Percentiles rank a stretch among this genome's conserved stretches.
phyloP scores from a whole-genome alignment of 2,113 vertebrate genomes.

The Patagioenas fasciata region DNA sequence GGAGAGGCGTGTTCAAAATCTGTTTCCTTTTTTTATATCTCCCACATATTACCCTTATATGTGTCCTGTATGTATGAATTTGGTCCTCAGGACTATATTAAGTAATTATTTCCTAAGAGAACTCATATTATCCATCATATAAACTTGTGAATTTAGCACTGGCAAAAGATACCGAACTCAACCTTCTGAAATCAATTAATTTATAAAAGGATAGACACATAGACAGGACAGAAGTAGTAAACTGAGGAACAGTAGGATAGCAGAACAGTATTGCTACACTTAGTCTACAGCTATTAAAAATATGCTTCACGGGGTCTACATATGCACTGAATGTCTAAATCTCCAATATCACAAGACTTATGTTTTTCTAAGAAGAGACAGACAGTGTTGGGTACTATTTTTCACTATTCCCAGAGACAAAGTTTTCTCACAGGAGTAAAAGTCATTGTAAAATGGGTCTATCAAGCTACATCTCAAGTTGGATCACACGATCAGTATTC shows the following conservation, averaged over 20 bases:
- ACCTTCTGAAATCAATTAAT: neutral
- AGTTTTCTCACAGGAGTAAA: neutral
- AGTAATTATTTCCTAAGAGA: neutral
- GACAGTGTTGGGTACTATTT: neutral
- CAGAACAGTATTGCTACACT: neutral
- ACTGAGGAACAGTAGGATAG: neutral
- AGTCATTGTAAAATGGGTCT: neutral
- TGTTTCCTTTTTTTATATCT: neutral
- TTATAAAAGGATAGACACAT: neutral
- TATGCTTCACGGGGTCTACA: neutral
- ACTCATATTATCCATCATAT: neutral
- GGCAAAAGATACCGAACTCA: neutral
- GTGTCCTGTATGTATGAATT: neutral
- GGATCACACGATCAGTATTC: neutral
- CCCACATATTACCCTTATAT: neutral
- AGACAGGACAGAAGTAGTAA: neutral
- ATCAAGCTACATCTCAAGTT: neutral
- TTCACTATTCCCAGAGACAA: neutral
- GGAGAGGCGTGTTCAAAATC: neutral
- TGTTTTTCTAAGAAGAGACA: neutral
- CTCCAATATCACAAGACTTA: neutral
- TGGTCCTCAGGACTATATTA: neutral
- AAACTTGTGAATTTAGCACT: neutral
- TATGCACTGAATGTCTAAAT: neutral
- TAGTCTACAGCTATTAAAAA: neutral